Conservation (phyloP, 2,113 vertebrate species). For the Aythya baeri region DNA sequence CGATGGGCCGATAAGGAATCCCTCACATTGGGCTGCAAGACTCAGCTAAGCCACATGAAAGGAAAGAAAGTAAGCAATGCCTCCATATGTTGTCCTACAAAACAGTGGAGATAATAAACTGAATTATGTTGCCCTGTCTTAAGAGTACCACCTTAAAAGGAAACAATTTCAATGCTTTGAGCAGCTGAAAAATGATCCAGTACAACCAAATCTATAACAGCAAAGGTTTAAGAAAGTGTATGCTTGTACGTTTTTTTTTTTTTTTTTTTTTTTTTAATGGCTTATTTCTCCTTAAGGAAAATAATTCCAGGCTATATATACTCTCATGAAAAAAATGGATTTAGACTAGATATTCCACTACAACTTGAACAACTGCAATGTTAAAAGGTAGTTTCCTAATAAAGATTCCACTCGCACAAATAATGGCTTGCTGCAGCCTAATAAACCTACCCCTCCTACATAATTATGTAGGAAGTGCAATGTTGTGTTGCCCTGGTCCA, state of each 20-base stretch:
- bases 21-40: neutral
- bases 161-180: neutral
- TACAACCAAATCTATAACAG: neutral
- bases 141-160: neutral
- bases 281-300: neutral
- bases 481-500: slow-evolving; percentile 33
- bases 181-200: neutral
- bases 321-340: neutral
- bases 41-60: neutral
- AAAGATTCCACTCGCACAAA: slow-evolving; percentile 26
- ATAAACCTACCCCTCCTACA: slow-evolving; percentile 63
- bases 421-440: slow-evolving; percentile 45
- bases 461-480: slow-evolving; percentile 63
- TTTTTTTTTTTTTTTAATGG: neutral
- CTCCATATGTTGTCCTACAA: neutral
- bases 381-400: slow-evolving; percentile 29
- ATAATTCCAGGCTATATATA: neutral
- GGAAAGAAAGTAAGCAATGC: neutral
- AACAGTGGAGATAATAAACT: neutral
- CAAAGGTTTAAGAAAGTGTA: neutral
- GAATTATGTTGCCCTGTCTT: neutral
- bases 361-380: neutral
- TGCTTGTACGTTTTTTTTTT: neutral
- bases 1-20: neutral
- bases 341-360: neutral